Conservation (phyloP, 2,797 vertebrate species). For the Holocentrus rufus region DNA sequence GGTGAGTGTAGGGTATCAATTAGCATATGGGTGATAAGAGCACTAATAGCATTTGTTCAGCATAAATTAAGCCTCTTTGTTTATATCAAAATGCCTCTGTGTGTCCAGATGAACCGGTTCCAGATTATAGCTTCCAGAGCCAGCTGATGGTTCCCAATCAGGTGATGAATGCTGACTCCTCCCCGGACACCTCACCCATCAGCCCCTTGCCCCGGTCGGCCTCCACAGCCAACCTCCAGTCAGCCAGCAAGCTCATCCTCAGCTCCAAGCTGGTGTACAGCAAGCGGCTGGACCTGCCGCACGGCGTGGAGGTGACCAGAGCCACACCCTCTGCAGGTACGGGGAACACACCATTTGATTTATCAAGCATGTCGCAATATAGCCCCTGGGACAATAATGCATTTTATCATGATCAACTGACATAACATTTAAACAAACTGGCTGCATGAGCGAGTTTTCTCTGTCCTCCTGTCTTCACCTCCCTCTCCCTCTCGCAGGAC, state of each 20-base stretch:
- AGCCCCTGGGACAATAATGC: too few relatives aligned
- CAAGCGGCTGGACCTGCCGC: constrained; percentile 90
- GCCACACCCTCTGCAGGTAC: constrained; percentile 97
- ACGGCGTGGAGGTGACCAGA: constrained; percentile 93
- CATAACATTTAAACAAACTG: not conserved
- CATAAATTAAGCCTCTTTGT: not conserved
- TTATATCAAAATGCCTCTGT: constrained; percentile 20
- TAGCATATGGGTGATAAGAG: not conserved
- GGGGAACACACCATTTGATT: not conserved
- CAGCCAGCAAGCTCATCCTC: constrained; percentile 97
- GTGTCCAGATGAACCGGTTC: constrained; percentile 82
- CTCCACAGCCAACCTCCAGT: constrained; percentile 97
- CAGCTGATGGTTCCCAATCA: constrained; percentile 88
- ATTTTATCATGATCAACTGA: not conserved
- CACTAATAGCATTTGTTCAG: not conserved
- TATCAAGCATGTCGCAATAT: too few relatives aligned
- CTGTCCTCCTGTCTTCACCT: not conserved
- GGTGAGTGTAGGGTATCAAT: constrained; percentile 80
- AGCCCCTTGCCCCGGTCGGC: constrained; percentile 92
- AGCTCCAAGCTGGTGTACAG: constrained; percentile 96
- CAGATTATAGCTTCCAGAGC: constrained; percentile 83
- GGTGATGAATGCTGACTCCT: constrained; percentile 84
- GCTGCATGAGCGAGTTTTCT: not conserved
- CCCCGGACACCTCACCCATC: constrained; percentile 87
- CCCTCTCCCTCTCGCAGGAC: constrained; percentile 80